Percentiles rank a stretch among this genome's conserved stretches.
phyloP scores from a whole-genome alignment of 1,140 invertebrate species.

The Dinoponera quadriceps region DNA sequence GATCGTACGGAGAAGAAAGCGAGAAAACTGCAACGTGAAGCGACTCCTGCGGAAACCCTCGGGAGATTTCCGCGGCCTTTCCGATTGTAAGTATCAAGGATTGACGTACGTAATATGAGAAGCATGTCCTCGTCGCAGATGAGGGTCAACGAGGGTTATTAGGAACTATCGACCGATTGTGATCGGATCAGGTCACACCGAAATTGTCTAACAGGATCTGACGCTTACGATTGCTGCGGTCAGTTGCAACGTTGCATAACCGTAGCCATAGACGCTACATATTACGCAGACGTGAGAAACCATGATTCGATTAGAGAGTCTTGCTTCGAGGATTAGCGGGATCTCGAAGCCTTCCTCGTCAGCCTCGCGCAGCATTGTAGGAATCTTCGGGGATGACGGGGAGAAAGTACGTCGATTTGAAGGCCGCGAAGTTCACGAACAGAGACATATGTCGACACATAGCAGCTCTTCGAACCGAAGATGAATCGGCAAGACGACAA shows the following conservation, averaged over 20 bases:
- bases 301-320: conserved; percentile 20
- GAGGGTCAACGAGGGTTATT: neutral
- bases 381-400: conserved; percentile 7
- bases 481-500: neutral
- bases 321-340: neutral
- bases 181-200: neutral
- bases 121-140: neutral
- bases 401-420: neutral
- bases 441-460: neutral
- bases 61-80: neutral
- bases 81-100: conserved; percentile 21
- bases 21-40: too few species aligned
- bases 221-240: neutral
- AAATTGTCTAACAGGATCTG: conserved; percentile 25
- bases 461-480: neutral
- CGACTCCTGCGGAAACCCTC: neutral
- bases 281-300: neutral
- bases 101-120: neutral
- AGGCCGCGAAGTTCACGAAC: neutral
- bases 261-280: too few species aligned
- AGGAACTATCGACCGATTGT: neutral
- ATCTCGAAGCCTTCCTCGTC: neutral
- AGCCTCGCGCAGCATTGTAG: neutral
- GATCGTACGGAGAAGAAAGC: neutral
- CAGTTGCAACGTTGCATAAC: conserved; percentile 12